Evolutionary conservation across 2,113 vertebrate species (phyloP), one percentile per base, ranked within the genome.

Genomic region (Myrmophylax atrothorax): DNA sequence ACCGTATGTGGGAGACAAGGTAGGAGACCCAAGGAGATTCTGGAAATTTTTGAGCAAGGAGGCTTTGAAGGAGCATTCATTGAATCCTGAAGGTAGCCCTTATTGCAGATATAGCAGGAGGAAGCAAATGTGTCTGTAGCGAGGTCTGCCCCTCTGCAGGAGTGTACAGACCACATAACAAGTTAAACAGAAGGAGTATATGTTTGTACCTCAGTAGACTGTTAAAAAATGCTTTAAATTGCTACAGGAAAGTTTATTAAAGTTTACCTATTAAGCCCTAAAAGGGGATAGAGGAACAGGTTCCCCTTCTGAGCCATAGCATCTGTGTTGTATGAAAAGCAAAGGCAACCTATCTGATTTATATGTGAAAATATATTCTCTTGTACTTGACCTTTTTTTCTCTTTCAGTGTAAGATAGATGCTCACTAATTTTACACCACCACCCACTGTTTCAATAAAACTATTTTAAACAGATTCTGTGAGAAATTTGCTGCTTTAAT

Each of bases 401-500:
- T 77, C 59, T 90, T 67, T 67, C 72, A 55, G 12, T 67, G 35
- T 67, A 74, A 91, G 79, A 93, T 77, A 49, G 67, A 87, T 89
- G 47, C 86, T 94, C 60, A 56, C 29, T 90, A 84, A 59, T 94
- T 95, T 89, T 92, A 77, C 37, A 94, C 1, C 44, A 56, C 79
- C 73, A 70, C 83, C 92, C 42, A 79, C 79, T 90, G 75, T 90
- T 93, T 67, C 63, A 64, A 31, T 90, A 74, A 93, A 93, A 86
- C 84, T 52, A 59, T 95, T 94, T 94, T 90, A 53, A 74, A 63
- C 62, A 90, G 33, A 62, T 90, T 73, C 72, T 80, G 28, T 79
- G 88, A 74, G 70, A 94, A 95, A 91, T 79, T 83, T 77, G 50
- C 67, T 62, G 40, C 59, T 91, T 96, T 87, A 91, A 95, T 93